These are phyloP conservation scores for Lathronympha strigana DNA, from an alignment of 2,888 invertebrate genomes.

Conservation along the genomic window DNA sequence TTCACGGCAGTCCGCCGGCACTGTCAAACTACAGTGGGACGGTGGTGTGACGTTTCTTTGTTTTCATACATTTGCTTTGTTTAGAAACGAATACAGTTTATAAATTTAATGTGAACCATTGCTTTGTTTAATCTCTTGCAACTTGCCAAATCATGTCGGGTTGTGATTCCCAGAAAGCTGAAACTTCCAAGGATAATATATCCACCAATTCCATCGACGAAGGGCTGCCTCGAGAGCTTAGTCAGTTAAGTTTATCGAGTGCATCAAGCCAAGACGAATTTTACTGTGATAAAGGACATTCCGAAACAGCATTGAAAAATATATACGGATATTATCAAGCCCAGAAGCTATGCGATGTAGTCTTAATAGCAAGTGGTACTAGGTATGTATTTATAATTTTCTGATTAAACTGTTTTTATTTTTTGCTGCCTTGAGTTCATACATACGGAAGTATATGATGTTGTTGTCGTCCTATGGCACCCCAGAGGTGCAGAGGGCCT, in stretches of 20 bases:
- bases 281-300: constrained; percentile 90
- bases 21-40: too few relatives aligned
- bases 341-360: constrained; percentile 94
- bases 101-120: constrained; percentile 28
- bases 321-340: constrained; percentile 93
- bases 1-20: too few relatives aligned
- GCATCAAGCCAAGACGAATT: constrained; percentile 90
- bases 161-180: constrained; percentile 72
- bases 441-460: not conserved
- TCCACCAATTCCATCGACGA: constrained; percentile 82
- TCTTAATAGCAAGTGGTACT: constrained; percentile 91
- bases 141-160: constrained; percentile 65
- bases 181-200: constrained; percentile 74
- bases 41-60: constrained; percentile 57
- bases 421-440: not conserved
- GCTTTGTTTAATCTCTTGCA: constrained; percentile 15
- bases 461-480: too few relatives aligned
- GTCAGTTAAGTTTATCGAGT: constrained; percentile 87
- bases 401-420: constrained; percentile 21
- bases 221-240: constrained; percentile 87
- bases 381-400: constrained; percentile 70
- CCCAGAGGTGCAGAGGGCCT: too few relatives aligned
- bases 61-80: constrained; percentile 56
- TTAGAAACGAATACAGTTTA: constrained; percentile 36
- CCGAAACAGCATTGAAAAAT: constrained; percentile 91